Conservation (phyloP, 2,797 vertebrate species). For the Psittacula derbiana region DNA sequence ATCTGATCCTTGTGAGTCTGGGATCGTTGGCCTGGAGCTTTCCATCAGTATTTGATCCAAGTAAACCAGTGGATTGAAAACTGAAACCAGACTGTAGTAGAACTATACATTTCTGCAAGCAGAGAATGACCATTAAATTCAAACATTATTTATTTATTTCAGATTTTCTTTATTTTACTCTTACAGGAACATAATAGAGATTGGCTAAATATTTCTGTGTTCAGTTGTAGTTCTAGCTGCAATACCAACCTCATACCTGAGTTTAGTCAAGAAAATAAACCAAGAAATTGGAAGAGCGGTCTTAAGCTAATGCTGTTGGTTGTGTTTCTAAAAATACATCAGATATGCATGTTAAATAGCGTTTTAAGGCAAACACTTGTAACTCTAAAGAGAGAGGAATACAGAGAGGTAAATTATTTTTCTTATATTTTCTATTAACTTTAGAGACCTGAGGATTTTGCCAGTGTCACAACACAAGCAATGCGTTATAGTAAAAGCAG, state of each 20-base stretch:
- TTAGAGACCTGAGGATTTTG: neutral
- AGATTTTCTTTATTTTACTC: neutral
- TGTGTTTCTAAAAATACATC: neutral
- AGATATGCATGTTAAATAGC: neutral
- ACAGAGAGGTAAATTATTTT: neutral
- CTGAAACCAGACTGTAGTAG: neutral
- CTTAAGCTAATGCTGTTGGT: neutral
- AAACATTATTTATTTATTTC: neutral
- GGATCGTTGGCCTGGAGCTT: neutral
- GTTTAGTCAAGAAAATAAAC: neutral
- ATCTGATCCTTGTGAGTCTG: neutral
- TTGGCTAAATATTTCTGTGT: neutral
- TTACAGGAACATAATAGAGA: neutral
- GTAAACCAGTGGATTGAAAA: neutral
- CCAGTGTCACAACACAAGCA: neutral
- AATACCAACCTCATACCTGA: neutral
- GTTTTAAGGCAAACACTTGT: neutral
- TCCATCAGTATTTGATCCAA: neutral
- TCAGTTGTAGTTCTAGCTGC: neutral
- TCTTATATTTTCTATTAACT: neutral
- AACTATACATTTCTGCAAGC: neutral
- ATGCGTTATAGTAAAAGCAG: neutral
- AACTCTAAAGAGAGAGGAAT: neutral
- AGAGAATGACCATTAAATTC: neutral
- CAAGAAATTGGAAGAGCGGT: neutral